phyloP scores from a whole-genome alignment of 1,140 invertebrate genomes.

The Ostrea denselamellosa region DNA sequence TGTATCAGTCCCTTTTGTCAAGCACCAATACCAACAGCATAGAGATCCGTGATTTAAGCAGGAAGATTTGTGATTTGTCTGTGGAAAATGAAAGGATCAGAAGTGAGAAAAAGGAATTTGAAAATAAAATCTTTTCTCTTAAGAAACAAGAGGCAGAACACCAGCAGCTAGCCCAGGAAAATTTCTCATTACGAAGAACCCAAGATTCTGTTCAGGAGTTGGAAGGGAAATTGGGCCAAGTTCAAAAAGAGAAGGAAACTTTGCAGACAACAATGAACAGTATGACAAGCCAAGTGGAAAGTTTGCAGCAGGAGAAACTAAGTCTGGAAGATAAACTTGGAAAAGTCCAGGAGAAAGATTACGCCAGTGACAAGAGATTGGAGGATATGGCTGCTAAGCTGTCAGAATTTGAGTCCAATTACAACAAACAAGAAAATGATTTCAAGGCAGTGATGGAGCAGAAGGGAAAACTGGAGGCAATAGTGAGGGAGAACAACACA shows the following conservation, averaged over 20 bases:
- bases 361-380: background rate
- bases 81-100: slow-evolving; percentile 20
- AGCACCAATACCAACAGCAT: background rate
- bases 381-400: background rate
- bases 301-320: slow-evolving; percentile 7
- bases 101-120: slow-evolving; percentile 19
- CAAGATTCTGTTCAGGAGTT: background rate
- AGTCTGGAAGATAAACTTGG: slow-evolving; percentile 4
- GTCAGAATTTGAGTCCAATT: background rate
- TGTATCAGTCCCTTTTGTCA: slow-evolving; percentile 29
- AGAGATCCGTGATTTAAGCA: slow-evolving; percentile 21
- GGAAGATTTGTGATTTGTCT: background rate
- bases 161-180: background rate
- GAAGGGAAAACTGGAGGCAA: slow-evolving; percentile 41
- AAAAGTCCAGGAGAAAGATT: background rate
- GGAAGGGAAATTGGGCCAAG: background rate
- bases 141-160: slow-evolving; percentile 7
- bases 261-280: slow-evolving; percentile 35
- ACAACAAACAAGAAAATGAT: slow-evolving; percentile 8
- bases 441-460: slow-evolving; percentile 48
- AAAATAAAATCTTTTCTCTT: background rate
- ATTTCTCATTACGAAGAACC: background rate
- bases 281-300: slow-evolving; percentile 19
- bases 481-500: slow-evolving; percentile 54
- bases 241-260: slow-evolving; percentile 45